Evolutionary conservation across 2,888 invertebrate genomes (phyloP).

Genomic region (Abscondita cerata): DNA sequence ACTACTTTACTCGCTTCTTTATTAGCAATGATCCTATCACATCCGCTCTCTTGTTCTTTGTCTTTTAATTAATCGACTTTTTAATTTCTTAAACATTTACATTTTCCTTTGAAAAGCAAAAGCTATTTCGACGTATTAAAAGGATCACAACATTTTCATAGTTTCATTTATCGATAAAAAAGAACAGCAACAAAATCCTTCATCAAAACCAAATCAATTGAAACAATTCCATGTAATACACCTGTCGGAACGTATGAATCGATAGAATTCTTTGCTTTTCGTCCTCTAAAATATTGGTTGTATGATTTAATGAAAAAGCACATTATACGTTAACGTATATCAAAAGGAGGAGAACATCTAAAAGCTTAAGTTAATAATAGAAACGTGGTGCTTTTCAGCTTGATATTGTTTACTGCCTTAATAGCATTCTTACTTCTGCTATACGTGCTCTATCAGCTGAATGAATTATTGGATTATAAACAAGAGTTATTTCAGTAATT

Average conservation of each 20-base stretch:
- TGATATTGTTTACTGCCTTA: constrained; percentile 21
- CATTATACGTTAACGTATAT: constrained; percentile 10
- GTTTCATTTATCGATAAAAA: constrained; percentile 19
- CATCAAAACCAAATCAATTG: not conserved
- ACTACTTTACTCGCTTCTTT: constrained; percentile 15
- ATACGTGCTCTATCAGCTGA: constrained; percentile 21
- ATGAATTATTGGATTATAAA: constrained; percentile 30
- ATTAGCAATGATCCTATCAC: constrained; percentile 13
- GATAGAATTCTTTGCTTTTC: constrained; percentile 1
- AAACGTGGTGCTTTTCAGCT: constrained; percentile 18
- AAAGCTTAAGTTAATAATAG: constrained; percentile 21
- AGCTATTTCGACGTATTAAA: constrained; percentile 16
- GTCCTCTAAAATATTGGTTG: constrained; percentile 11
- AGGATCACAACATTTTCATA: constrained; percentile 16
- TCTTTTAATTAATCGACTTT: constrained; percentile 14
- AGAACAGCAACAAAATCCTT: not conserved
- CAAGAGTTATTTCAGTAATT: constrained; percentile 34
- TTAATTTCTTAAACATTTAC: not conserved
- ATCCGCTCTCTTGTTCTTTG: constrained; percentile 6
- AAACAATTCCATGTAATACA: constrained; percentile 8
- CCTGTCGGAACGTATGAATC: not conserved
- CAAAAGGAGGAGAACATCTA: constrained; percentile 7
- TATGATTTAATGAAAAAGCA: constrained; percentile 19
- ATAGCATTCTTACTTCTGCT: constrained; percentile 20
- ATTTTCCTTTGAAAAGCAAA: not conserved